Evolutionary conservation across 2,888 invertebrate genomes (phyloP), one percentile per base, ranked within the genome.

Genomic region (Arctia plantaginis): DNA sequence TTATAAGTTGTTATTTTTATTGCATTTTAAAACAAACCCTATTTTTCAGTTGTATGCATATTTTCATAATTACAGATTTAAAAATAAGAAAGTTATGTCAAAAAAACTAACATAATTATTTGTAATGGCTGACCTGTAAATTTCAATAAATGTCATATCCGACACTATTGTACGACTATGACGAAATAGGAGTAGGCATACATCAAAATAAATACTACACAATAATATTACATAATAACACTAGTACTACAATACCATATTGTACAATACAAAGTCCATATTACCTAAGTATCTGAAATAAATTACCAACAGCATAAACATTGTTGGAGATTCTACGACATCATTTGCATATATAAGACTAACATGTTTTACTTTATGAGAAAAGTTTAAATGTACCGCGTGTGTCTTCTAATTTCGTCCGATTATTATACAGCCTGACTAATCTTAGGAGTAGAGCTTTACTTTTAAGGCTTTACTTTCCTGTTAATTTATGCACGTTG

Each of bases 401-500:
- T 23, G 47, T 51, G 78, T 81, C 84, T 81, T 84, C 74, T 84
- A 83, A 83, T 83, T 82, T 80, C 82, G 79, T 79, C 78, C 81
- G 80, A 83, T 83, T 82, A 83, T 84, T 84, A 81, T 82, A 75
- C 72, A 82, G 82, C 81, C 80, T 78, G 75, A 79, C 77, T 80
- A 74, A 77, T 76, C 64, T 75, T 73, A 71, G 67, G 78, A 12
- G 3, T 12, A n/a, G n/a, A n/a, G 55, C 12, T 55, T 55, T 55
- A 55, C 55, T 55, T 55, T 55, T 47, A n/a, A 55, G 55, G n/a
- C 55, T n/a, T 55, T 55, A 55, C 55, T 55, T 55, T 27, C 13
- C 13, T 13, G n/a, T 55, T 55, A 13, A 55, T 55, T 55, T 27
- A 59, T 59, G 59, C 27, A 6, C 59, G 59, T 59, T 59, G n/a